Conservation (phyloP, 2,113 vertebrate genomes). For the Benitochromis conjunctus region DNA sequence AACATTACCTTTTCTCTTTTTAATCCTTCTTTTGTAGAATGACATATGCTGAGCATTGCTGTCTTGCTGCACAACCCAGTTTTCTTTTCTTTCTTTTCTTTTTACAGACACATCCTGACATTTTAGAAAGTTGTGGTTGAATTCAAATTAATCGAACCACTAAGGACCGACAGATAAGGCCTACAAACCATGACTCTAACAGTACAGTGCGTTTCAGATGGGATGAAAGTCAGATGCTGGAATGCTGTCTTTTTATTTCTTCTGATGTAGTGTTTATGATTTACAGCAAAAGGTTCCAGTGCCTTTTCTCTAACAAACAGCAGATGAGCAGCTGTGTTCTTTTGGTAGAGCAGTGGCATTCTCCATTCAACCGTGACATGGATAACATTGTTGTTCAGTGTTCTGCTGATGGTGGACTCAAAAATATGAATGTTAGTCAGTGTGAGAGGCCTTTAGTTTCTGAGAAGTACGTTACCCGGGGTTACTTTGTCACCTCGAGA, state of each 20-base stretch:
- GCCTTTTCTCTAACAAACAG: background rate
- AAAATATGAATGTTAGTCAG: rapidly evolving
- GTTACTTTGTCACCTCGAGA: rapidly evolving
- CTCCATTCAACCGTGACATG: background rate
- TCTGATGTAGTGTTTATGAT: background rate
- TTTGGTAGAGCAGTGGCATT: background rate
- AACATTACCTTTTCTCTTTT: background rate
- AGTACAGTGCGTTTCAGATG: background rate
- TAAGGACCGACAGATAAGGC: rapidly evolving
- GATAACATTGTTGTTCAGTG: background rate
- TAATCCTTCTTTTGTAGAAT: background rate
- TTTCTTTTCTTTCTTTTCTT: background rate
- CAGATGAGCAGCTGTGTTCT: background rate
- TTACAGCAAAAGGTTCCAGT: background rate
- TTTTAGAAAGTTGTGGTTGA: background rate
- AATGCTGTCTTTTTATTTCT: background rate
- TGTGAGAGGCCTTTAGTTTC: background rate
- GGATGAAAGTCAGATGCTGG: background rate
- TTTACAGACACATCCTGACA: background rate
- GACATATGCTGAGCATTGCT: background rate
- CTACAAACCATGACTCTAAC: background rate
- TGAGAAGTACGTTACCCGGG: background rate
- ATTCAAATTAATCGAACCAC: rapidly evolving
- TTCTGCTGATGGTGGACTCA: background rate
- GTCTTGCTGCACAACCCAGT: background rate